Base-by-base conservation (phyloP, 2,797 vertebrate species). In the Moxostoma hubbsi region DNA sequence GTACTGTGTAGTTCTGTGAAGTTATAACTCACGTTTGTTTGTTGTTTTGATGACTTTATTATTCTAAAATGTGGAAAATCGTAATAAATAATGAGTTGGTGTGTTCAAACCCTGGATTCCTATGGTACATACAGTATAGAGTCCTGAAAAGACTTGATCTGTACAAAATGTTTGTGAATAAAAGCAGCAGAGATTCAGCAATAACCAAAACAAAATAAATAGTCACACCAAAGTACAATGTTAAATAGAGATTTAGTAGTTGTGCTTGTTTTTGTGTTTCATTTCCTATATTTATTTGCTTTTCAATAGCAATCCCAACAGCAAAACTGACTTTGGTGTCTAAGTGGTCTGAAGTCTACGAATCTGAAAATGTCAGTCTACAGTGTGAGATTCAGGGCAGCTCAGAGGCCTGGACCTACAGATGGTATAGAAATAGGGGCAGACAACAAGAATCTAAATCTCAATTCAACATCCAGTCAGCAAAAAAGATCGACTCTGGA, bases 201-300 rank as follows among this genome's bases (percentile, higher is more conserved):
- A 24, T 24, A 24, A 24, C 24, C 24, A 24, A 24, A 24, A 24
- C 24, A 24, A 24, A 24, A 24, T 24, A 24, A 24, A 24, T 24
- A 24, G 1, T 24, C 24, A 24, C 24, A 24, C 2, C 24, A 24
- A 24, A 24, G 24, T 24, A 24, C 24, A 24, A 24, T 24, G 24
- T 24, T 24, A 24, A 24, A 58, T 15, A 57, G 2, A 2, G 13
- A 57, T 8, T 57, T 15, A 57, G 55, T 8, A 18, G 2, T 18
- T 58, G 15, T 1, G 9, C 15, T 0, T 58, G 55, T 58, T 8
- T 16, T 58, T 9, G 7, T 16, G 8, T 58, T 59, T 24, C 1
- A 24, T 87, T 85, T 86, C 24, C 24, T 4, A 81, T n/a, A 1
- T 68, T 11, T 68, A 2, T 54, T 68, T 13, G 53, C 7, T 68